Conservation (phyloP, 2,113 vertebrate genomes). For the Nibea albiflora region DNA sequence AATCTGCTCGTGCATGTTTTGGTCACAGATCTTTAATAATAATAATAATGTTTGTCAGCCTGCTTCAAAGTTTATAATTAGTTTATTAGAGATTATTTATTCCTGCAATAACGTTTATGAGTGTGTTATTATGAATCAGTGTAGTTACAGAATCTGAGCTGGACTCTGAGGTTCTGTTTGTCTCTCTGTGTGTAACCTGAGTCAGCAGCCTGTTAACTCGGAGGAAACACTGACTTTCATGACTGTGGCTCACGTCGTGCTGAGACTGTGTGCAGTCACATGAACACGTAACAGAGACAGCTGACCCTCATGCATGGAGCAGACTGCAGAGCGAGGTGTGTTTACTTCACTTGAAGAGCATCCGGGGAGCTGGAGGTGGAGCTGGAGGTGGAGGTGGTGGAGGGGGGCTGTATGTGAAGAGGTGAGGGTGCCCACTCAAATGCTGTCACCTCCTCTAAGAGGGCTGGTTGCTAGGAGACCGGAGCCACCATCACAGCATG, state of each 20-base stretch:
- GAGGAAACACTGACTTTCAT: no score
- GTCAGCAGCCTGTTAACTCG: no score
- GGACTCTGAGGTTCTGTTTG: no score
- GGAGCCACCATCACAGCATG: slow-evolving; percentile 68
- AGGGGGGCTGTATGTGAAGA: slow-evolving; percentile 32
- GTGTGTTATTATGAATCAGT: background rate
- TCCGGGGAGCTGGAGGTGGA: slow-evolving; percentile 34
- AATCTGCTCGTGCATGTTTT: no score
- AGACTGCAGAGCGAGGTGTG: slow-evolving; percentile 42
- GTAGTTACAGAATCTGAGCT: background rate
- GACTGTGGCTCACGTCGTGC: background rate
- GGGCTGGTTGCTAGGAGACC: slow-evolving; percentile 78
- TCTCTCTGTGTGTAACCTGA: no score
- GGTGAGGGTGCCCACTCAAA: slow-evolving; percentile 79
- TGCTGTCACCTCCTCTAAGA: slow-evolving; percentile 77
- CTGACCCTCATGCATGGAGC: slow-evolving; percentile 9
- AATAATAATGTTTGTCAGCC: no score
- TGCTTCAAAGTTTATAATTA: no score
- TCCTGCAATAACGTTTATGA: background rate
- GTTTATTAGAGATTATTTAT: background rate
- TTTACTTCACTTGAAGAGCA: slow-evolving; percentile 63
- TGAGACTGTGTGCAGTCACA: no score
- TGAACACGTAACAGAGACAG: background rate
- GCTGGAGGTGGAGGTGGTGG: background rate
- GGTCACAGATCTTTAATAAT: no score